Evolutionary conservation across 1,140 invertebrate genomes (phyloP).

Genomic region (Drosophila repletoides): DNA sequence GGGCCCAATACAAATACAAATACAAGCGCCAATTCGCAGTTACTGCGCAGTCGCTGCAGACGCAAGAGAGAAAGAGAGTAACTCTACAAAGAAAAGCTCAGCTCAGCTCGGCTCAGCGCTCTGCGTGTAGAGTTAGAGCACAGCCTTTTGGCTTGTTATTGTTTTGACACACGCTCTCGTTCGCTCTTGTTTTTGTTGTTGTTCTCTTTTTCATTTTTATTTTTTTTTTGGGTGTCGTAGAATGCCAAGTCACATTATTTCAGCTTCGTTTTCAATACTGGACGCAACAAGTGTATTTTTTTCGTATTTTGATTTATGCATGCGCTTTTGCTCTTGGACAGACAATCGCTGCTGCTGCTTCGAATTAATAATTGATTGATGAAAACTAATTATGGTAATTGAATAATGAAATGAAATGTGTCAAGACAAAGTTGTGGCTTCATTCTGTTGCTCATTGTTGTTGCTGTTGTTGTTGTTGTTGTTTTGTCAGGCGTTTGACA

Average conservation of each 20-base stretch:
- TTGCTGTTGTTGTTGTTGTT: constrained; percentile 10
- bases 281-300: constrained; percentile 79
- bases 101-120: constrained; percentile 41
- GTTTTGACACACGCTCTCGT: constrained; percentile 53
- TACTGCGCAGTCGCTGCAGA: constrained; percentile 15
- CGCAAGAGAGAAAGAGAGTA: constrained; percentile 3
- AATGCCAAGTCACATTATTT: constrained; percentile 62
- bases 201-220: constrained; percentile 27
- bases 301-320: constrained; percentile 74
- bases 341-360: constrained; percentile 41
- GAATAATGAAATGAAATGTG: constrained; percentile 78
- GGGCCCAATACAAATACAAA: constrained; percentile 37
- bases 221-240: constrained; percentile 43
- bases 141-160: constrained; percentile 69
- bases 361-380: constrained; percentile 80
- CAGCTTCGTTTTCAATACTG: constrained; percentile 63
- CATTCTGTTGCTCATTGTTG: constrained; percentile 34
- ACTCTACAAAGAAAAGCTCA: constrained; percentile 57
- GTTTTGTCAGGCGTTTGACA: constrained; percentile 17
- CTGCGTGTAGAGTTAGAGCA: constrained; percentile 58
- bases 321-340: constrained; percentile 41
- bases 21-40: constrained; percentile 13
- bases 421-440: constrained; percentile 50
- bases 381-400: constrained; percentile 80
- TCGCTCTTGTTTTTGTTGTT: constrained; percentile 9